A percentile compares a stretch with the other conserved stretches of the same genome.
These are phyloP conservation scores for Ictalurus punctatus DNA, from an alignment of 2,113 vertebrate genomes.

Conservation along the genomic window DNA sequence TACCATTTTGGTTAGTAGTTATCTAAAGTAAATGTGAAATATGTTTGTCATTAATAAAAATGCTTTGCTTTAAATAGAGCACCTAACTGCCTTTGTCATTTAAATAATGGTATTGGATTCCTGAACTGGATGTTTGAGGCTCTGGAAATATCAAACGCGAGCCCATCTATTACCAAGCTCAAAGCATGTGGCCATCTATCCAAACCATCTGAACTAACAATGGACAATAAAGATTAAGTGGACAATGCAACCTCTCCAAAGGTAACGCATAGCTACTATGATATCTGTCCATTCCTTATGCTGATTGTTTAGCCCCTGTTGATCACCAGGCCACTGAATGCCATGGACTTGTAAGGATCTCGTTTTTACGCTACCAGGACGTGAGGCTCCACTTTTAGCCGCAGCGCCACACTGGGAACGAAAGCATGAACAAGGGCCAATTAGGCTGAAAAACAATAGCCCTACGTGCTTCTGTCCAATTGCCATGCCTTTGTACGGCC, in stretches of 20 bases:
- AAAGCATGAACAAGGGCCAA: constrained; percentile 68
- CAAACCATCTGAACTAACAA: constrained; percentile 57
- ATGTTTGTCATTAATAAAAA: constrained; percentile 37
- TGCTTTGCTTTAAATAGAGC: constrained; percentile 43
- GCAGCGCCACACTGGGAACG: constrained; percentile 63
- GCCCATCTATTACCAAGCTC: constrained; percentile 13
- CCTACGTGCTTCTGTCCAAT: constrained; percentile 62
- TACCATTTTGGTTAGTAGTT: constrained; percentile 4
- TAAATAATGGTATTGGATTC: constrained; percentile 31
- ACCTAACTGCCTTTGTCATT: constrained; percentile 39
- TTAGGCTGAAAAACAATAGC: constrained; percentile 84
- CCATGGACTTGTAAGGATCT: constrained; percentile 78
- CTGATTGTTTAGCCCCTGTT: constrained; percentile 12
- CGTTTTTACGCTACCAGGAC: constrained; percentile 65
- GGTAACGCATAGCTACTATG: constrained; percentile 66
- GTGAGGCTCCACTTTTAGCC: constrained; percentile 72
- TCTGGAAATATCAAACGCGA: constrained; percentile 46
- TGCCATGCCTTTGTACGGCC: constrained; percentile 75
- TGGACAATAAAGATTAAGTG: constrained; percentile 61
- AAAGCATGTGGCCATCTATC: constrained; percentile 44
- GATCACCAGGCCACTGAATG: constrained; percentile 57
- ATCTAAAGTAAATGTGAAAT: constrained; percentile 17
- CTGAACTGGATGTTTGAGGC: constrained; percentile 34
- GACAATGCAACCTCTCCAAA: constrained; percentile 55
- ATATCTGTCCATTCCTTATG: constrained; percentile 47